These are phyloP conservation scores for Auanema sp. DNA, from an alignment of 2,888 invertebrate genomes.

Conservation along the genomic window DNA sequence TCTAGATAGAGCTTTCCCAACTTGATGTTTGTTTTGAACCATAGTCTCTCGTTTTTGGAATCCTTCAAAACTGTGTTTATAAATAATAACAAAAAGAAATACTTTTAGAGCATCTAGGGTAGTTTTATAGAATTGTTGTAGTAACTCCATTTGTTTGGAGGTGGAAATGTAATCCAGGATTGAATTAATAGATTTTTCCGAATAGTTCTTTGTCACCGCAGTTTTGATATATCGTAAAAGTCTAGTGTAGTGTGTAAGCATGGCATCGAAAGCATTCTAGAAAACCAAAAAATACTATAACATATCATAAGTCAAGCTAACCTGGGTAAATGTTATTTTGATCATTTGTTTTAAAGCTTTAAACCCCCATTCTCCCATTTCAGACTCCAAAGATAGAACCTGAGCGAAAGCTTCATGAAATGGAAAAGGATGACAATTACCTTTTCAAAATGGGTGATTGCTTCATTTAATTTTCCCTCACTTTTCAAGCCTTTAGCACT, in stretches of 20 bases:
- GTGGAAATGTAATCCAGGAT: conserved; percentile 99
- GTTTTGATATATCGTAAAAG: conserved; percentile 96
- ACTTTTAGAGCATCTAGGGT: conserved; percentile 68
- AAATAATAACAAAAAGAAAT: not conserved
- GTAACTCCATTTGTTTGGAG: conserved; percentile 92
- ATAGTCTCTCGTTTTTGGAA: conserved; percentile 95
- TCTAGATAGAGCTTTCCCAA: conserved; percentile 97
- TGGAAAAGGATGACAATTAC: conserved; percentile 44
- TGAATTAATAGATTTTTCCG: conserved; percentile 98
- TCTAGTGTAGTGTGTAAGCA: conserved; percentile 93
- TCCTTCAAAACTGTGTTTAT: conserved; percentile 71
- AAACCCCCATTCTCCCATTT: conserved; percentile 99
- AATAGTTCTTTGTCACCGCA: conserved; percentile 97
- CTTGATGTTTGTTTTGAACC: conserved; percentile 99
- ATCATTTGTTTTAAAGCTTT: conserved; percentile 99
- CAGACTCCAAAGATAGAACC: conserved; percentile 92
- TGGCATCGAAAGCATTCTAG: conserved; percentile 86
- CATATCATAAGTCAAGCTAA: conserved; percentile 66
- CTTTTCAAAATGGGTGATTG: conserved; percentile 81
- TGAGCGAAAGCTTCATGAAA: conserved; percentile 8
- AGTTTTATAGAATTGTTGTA: conserved; percentile 96
- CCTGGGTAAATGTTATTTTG: conserved; percentile 96
- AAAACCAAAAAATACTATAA: not conserved
- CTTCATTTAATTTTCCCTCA: conserved; percentile 89
- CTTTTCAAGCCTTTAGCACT: conserved; percentile 92